Percentiles rank a stretch among this genome's conserved stretches.
Evolutionary conservation across 2,113 vertebrate genomes (phyloP).

Genomic region (Noctilio leporinus): DNA sequence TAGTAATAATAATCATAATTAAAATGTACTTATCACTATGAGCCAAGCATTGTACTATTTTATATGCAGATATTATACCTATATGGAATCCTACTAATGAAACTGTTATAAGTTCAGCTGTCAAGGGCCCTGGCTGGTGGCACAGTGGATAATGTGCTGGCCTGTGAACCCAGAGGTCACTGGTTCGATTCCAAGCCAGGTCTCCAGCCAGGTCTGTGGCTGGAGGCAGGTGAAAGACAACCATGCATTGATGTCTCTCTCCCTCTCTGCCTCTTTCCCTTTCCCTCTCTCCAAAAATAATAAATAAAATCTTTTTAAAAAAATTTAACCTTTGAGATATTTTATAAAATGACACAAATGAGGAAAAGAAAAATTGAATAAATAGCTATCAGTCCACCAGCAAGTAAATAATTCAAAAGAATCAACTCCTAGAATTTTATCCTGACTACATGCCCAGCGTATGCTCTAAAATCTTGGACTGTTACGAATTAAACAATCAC

Average conservation of each 20-base stretch:
- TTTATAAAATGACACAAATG: not conserved
- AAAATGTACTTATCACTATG: not conserved
- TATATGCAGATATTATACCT: not conserved
- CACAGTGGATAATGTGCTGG: too few species aligned
- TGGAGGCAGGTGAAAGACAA: too few species aligned
- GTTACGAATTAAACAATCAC: conserved; percentile 2
- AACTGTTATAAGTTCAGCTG: not conserved
- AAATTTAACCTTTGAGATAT: too few species aligned
- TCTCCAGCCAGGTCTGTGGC: too few species aligned
- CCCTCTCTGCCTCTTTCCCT: too few species aligned
- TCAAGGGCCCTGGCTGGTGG: too few species aligned
- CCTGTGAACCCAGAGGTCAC: too few species aligned
- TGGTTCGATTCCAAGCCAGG: too few species aligned
- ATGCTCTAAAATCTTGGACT: not conserved
- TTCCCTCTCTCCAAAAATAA: too few species aligned
- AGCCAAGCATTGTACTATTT: not conserved
- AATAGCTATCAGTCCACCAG: not conserved
- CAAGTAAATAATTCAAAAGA: not conserved
- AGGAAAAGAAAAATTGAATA: not conserved
- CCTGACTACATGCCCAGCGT: not conserved
- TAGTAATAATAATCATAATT: not conserved
- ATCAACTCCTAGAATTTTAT: not conserved
- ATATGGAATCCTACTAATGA: not conserved
- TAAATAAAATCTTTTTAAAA: too few species aligned
- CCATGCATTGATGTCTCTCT: too few species aligned